Evolutionary conservation across 2,797 vertebrate species (phyloP), one percentile per base, ranked within the genome.

Genomic region (Clarias fuscus): DNA sequence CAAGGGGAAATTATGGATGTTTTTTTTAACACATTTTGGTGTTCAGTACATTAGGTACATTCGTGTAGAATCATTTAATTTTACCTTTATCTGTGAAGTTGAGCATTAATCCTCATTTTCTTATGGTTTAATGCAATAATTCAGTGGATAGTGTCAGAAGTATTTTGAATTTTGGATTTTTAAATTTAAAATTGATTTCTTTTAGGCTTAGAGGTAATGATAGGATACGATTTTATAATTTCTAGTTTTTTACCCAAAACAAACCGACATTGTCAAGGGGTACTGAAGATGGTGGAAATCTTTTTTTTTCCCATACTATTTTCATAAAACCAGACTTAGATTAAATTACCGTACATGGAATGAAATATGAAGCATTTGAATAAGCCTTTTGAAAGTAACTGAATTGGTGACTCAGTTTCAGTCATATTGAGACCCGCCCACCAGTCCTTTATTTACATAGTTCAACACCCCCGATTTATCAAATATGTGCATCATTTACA

Each of bases 391-490:
- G 20, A 40, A 33, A 43, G 33, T 79, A 62, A 79, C 30, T 77
- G 17, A 33, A 77, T 62, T 64, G 20, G 59, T 79, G 33, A 62
- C 58, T 79, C 75, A 58, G 33, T 79, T 79, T 79, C 18, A 61
- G 18, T 37, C 4, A 22, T 79, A 40, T 24, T 59, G 58, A 79
- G 22, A 73, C 43, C 70, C 48, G 20, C 70, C 70, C 7, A 18
- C n/a, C 14, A 56, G 43, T 58, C n/a, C 7, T 76, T 77, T 77
- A 77, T 77, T 30, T 58, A 30, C 75, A 59, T 59, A 58, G 4
- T 33, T 27, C 15, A 15, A 7, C 48, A 30, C 48, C 22, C 71
- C 22, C 22, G 13, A 73, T 73, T 15, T 15, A 73, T n/a, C 4
- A 73, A 53, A 73, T 15, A 48, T n/a, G 40, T 43, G 48, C 40